phyloP scores from a whole-genome alignment of 2,888 invertebrate species.

The Aleiodes leptofemur region DNA sequence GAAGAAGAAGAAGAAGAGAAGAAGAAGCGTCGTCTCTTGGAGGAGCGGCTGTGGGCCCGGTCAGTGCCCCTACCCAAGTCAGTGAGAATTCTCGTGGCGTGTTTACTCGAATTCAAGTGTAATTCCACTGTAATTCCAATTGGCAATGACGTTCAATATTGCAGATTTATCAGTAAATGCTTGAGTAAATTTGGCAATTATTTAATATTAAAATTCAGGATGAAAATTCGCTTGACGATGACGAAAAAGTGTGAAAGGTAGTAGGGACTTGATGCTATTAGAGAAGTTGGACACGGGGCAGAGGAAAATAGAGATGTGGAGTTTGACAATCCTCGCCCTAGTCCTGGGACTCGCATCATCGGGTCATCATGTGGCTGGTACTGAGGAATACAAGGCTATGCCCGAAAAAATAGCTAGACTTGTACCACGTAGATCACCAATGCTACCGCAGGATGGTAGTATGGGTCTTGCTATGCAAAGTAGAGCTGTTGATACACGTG shows the following conservation, averaged over 20 bases:
- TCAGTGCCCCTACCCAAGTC: conserved; percentile 47
- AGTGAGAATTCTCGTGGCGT: conserved; percentile 30
- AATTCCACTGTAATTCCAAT: conserved; percentile 7
- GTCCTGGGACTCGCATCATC: conserved; percentile 66
- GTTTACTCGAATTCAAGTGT: conserved; percentile 39
- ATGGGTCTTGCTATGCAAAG: conserved; percentile 84
- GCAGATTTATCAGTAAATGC: background rate
- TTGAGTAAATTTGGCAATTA: conserved; percentile 1
- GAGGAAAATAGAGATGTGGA: conserved; percentile 67
- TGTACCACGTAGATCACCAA: conserved; percentile 70
- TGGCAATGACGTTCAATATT: background rate
- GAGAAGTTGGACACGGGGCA: conserved; percentile 56
- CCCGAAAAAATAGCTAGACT: conserved; percentile 58
- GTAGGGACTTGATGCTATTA: conserved; percentile 57
- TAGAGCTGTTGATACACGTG: conserved; percentile 90
- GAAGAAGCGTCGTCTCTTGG: conserved; percentile 45
- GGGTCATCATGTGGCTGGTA: conserved; percentile 63
- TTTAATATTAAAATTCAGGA: conserved; percentile 45
- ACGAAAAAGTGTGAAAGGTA: conserved; percentile 71
- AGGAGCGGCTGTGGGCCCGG: conserved; percentile 48
- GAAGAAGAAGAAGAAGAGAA: conserved; percentile 21
- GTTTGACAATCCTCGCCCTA: conserved; percentile 68
- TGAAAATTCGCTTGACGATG: conserved; percentile 63
- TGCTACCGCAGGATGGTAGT: conserved; percentile 68
- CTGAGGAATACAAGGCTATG: conserved; percentile 30